Evolutionary conservation across 1,140 invertebrate genomes (phyloP), one percentile per base, ranked within the genome.

Genomic region (Brachionus angularis): DNA sequence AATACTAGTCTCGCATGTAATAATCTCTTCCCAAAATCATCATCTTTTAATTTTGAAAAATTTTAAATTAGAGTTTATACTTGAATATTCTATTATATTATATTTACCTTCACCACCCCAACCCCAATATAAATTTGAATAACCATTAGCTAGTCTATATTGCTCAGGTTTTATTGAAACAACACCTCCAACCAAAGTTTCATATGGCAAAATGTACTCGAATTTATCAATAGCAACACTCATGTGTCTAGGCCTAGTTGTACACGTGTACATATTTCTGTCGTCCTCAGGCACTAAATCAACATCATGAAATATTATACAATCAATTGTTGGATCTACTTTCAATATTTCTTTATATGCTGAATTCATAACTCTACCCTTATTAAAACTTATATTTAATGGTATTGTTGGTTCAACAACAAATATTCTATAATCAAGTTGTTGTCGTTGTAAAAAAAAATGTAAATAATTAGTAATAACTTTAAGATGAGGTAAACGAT

Each of bases 71-170:
- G 10, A 10, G 16, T 10, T 42, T 42, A 42, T 16, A 10, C 16
- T 42, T 16, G 39, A 10, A 10, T 42, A 10, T 16, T 42, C 16
- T 10, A 16, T 42, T 42, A 10, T 42, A 10, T 10, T 14, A 36
- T 16, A 5, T 10, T 44, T 44, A 69, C 44, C 64, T 69, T 69
- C 67, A 5, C 67, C 67, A 8, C 79, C 88, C 88, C 87, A 89
- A 0, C 88, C 90, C 81, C 85, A 89, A 80, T 88, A 92, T 31
- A 86, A 77, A 81, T 91, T 93, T 14, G 89, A 91, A 85, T 93
- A 93, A 2, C 93, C 62, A 50, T 67, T 67, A 2, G 23, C 31
- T 12, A 18, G 5, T 23, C 29, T 67, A 25, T 67, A 67, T n/a
- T 67, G 62, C 5, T 67, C 42, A 14, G 62, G 10, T 8, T 33